Base-by-base conservation (phyloP, 2,888 invertebrate genomes). In the Mechanitis messenoides region DNA sequence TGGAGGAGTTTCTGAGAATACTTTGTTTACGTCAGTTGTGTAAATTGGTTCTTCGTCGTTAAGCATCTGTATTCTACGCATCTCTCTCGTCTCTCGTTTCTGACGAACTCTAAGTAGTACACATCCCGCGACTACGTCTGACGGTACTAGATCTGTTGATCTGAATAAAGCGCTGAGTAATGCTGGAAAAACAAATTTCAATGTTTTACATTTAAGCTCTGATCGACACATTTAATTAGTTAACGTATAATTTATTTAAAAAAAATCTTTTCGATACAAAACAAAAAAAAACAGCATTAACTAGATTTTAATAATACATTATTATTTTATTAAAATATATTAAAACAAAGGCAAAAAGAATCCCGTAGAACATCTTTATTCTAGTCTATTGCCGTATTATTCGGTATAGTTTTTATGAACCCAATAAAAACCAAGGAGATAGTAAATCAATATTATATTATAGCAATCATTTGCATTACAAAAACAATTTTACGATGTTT, bases 51-150 rank as follows among this genome's bases (percentile, higher is more conserved):
- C 92, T 70, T 93, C 93, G 69, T 93, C 92, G 47, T 92, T 91
- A n/a, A 90, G 72, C 90, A 90, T 90, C 67, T 90, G 93, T 65
- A 94, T 92, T 68, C 94, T 88, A 46, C 94, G 83, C 87, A 93
- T 92, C 79, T 94, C 94, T 67, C 94, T 87, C 0, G 93, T 93
- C 75, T 95, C 94, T 12, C 94, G 86, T 77, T 95, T 95, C 76
- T 94, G 94, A 60, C 94, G 92, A 3, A 95, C 93, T 70, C 95
- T 91, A 3, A 97, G 91, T n/a, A 97, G 91, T 33, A 97, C 93
- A 73, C 96, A 93, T 11, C 97, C 97, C 11, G 97, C 97, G 61
- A 96, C 93, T 20, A 97, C 93, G 80, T 97, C 98, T 0, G 96
- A 95, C 0, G 96, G 95, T 0, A 97, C 97, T 50, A 97, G 86